These are phyloP conservation scores for Horisme vitalbata DNA, from an alignment of 2,888 invertebrate genomes.

Conservation along the genomic window DNA sequence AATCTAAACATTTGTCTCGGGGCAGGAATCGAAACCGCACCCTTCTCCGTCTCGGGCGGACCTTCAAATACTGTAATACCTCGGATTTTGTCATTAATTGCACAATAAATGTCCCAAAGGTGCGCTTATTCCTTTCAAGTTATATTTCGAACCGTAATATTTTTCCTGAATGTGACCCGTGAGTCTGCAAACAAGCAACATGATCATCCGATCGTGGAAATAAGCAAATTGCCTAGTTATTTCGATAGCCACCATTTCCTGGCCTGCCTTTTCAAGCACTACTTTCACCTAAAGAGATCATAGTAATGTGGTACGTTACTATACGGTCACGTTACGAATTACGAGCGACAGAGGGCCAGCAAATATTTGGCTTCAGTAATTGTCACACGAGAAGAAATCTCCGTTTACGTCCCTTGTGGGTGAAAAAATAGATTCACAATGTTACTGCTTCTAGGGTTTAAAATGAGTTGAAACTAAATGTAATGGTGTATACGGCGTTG, in stretches of 20 bases:
- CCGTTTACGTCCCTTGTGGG: slow-evolving; percentile 42
- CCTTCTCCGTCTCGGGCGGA: too few relatives aligned
- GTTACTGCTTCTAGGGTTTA: too few relatives aligned
- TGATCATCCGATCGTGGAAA: slow-evolving; percentile 60
- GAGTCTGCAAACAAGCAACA: slow-evolving; percentile 77
- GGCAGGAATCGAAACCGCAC: too few relatives aligned
- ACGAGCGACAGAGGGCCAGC: slow-evolving; percentile 73
- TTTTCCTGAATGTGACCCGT: slow-evolving; percentile 59
- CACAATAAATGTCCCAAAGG: too few relatives aligned
- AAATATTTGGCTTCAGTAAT: slow-evolving; percentile 78
- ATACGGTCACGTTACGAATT: slow-evolving; percentile 72
- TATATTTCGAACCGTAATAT: slow-evolving; percentile 48
- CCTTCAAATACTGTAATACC: too few relatives aligned
- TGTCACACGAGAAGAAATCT: slow-evolving; percentile 68
- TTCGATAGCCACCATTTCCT: slow-evolving; percentile 34
- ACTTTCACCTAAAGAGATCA: slow-evolving; percentile 23
- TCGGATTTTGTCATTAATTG: too few relatives aligned
- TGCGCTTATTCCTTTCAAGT: too few relatives aligned
- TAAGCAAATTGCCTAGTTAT: slow-evolving; percentile 62
- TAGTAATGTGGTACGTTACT: slow-evolving; percentile 15
- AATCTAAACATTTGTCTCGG: too few relatives aligned
- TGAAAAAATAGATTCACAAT: slow-evolving; percentile 7
- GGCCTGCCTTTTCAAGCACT: slow-evolving; percentile 27
- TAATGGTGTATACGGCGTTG: too few relatives aligned
- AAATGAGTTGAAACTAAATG: too few relatives aligned